Evolutionary conservation across 2,888 invertebrate species (phyloP).

Genomic region (Brachyptera putata): DNA sequence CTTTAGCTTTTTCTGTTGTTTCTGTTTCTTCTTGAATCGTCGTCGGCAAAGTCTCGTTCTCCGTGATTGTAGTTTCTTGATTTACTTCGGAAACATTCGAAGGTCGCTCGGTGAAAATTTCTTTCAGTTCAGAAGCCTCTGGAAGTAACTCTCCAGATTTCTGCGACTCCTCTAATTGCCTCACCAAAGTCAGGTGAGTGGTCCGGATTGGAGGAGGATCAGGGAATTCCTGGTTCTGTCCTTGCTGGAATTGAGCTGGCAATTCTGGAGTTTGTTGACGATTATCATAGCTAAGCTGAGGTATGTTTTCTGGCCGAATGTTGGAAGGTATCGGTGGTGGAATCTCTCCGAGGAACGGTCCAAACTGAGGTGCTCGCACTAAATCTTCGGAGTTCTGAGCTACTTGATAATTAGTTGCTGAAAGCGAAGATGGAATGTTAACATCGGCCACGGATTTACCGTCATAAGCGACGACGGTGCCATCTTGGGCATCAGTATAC

Average conservation of each 20-base stretch:
- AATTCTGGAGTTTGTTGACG: conserved; percentile 14
- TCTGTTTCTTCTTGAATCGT: no score
- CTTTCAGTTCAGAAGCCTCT: conserved; percentile 25
- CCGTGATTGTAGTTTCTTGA: background rate
- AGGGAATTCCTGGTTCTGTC: conserved; percentile 43
- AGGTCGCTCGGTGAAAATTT: background rate
- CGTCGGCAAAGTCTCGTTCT: no score
- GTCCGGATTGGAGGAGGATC: conserved; percentile 41
- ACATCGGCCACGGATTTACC: conserved; percentile 68
- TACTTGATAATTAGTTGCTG: conserved; percentile 10
- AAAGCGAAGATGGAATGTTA: conserved; percentile 42
- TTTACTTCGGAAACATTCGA: background rate
- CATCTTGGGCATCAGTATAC: conserved; percentile 35
- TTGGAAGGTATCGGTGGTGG: conserved; percentile 56
- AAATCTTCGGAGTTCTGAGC: conserved; percentile 25
- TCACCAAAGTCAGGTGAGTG: conserved; percentile 35
- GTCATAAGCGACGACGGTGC: conserved; percentile 68
- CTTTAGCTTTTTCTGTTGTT: background rate
- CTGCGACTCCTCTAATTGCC: conserved; percentile 25
- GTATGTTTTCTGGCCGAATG: conserved; percentile 42
- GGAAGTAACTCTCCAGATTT: conserved; percentile 8
- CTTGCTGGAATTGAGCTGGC: conserved; percentile 35
- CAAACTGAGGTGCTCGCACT: conserved; percentile 66
- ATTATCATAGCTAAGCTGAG: conserved; percentile 38
- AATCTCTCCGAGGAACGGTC: conserved; percentile 67